These are phyloP conservation scores for Patella vulgata DNA, from an alignment of 1,140 invertebrate species.

Conservation along the genomic window DNA sequence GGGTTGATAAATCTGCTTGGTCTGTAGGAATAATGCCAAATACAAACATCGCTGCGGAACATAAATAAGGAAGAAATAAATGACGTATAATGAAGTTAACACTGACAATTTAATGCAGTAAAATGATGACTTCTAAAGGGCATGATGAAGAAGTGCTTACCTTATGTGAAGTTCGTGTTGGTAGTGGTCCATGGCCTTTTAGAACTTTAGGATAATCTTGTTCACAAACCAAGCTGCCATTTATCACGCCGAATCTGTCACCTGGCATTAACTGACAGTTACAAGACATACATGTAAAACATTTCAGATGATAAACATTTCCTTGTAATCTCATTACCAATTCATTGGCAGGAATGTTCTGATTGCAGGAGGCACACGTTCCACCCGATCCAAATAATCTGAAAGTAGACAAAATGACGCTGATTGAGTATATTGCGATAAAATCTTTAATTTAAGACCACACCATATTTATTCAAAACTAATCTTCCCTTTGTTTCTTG, in stretches of 20 bases:
- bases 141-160: too few species aligned
- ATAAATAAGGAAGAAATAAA: too few species aligned
- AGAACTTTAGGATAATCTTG: conserved; percentile 92
- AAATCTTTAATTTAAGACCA: too few species aligned
- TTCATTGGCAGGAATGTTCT: conserved; percentile 89
- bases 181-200: conserved; percentile 69
- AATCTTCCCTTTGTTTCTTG: too few species aligned
- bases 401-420: conserved; percentile 68
- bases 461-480: too few species aligned
- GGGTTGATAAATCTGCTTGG: too few species aligned
- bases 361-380: conserved; percentile 87
- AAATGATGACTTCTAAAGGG: too few species aligned
- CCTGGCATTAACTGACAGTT: conserved; percentile 84
- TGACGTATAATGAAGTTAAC: too few species aligned
- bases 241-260: conserved; percentile 88
- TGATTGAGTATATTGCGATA: too few species aligned
- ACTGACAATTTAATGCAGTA: too few species aligned
- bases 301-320: conserved; percentile 91
- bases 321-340: conserved; percentile 81
- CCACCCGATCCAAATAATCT: conserved; percentile 90
- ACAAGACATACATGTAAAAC: conserved; percentile 93
- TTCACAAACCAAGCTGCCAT: conserved; percentile 87
- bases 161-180: conserved; percentile 35
- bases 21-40: too few species aligned
- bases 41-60: too few species aligned